A percentile compares a stretch with the other conserved stretches of the same genome.
Evolutionary conservation across 1,140 invertebrate genomes (phyloP).

Genomic region (Drosophila trapezifrons): DNA sequence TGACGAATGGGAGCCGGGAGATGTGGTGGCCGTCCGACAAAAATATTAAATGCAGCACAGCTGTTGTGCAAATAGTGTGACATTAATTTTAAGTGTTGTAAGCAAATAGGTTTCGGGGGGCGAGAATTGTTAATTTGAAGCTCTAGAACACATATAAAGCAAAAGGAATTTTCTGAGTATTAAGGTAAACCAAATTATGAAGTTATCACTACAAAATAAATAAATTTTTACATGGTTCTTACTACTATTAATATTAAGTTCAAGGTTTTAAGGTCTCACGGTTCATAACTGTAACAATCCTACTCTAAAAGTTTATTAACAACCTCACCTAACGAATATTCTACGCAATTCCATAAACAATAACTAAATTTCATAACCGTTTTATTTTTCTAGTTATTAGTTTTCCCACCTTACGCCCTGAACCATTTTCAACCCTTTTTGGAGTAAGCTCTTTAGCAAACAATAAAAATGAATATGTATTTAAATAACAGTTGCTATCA

Average conservation of each 20-base stretch:
- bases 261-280: not conserved
- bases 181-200: no score
- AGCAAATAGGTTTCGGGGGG: not conserved
- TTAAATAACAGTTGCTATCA: conserved; percentile 72
- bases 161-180: no score
- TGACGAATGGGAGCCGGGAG: conserved; percentile 12
- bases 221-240: no score
- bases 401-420: not conserved
- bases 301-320: not conserved
- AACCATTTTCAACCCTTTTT: not conserved
- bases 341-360: not conserved
- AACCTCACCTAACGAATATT: not conserved
- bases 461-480: conserved; percentile 66
- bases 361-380: not conserved
- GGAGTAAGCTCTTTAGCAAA: conserved; percentile 32
- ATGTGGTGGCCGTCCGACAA: not conserved
- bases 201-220: no score
- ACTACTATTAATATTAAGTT: no score
- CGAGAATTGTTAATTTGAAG: conserved; percentile 6
- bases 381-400: conserved; percentile 3
- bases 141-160: not conserved
- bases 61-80: conserved; percentile 76
- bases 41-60: conserved; percentile 66
- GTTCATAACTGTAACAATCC: not conserved
- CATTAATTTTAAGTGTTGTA: conserved; percentile 78